phyloP scores from a whole-genome alignment of 2,797 vertebrate species.

The Acanthiza pusilla region DNA sequence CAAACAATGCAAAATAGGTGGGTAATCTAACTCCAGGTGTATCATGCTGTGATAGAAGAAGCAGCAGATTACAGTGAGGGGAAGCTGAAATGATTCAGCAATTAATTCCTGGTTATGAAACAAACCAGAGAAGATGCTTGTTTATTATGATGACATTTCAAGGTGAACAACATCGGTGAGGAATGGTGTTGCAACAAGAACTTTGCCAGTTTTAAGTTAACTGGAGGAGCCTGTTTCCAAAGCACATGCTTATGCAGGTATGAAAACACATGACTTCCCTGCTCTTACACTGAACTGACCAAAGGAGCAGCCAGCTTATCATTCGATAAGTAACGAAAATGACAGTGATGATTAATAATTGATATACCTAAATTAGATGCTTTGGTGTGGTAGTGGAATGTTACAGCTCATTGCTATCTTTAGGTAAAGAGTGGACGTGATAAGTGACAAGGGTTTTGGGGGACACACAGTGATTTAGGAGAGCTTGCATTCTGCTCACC shows the following conservation, averaged over 20 bases:
- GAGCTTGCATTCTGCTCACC: not conserved
- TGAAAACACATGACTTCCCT: not conserved
- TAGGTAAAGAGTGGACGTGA: accelerated
- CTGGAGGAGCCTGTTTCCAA: not conserved
- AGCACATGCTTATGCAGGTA: not conserved
- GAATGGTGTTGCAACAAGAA: not conserved
- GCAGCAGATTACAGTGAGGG: not conserved
- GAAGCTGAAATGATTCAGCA: not conserved
- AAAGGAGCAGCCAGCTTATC: not conserved
- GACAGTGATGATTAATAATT: not conserved
- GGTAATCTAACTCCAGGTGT: not conserved
- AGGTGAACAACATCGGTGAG: not conserved
- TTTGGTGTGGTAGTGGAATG: not conserved
- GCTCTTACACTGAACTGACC: not conserved
- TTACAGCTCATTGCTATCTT: not conserved
- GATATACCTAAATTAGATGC: not conserved
- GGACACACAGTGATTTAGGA: not conserved
- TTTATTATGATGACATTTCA: not conserved
- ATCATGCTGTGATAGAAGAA: not conserved
- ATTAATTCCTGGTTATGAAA: not conserved
- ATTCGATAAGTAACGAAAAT: not conserved
- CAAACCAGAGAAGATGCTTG: not conserved
- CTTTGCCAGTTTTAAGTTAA: not conserved
- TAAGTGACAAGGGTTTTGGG: not conserved
- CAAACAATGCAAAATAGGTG: too few species aligned